Base-by-base conservation (phyloP, 2,888 invertebrate genomes). In the Entomobrya multifasciata region DNA sequence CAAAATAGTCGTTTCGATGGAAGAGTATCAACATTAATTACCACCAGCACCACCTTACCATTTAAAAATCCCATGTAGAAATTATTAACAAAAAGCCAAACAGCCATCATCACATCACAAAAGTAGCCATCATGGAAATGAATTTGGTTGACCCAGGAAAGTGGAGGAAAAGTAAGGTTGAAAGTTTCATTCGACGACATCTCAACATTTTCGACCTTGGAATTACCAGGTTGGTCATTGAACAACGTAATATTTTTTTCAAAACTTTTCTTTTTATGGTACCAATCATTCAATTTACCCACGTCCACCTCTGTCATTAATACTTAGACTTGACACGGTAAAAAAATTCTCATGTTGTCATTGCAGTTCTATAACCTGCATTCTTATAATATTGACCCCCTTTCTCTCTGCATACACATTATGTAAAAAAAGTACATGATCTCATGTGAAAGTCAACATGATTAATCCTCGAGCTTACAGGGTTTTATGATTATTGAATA, bases 161-260 rank as follows among this genome's bases (percentile, higher is more conserved):
- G 67, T 88, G 89, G 88, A 81, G 90, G 79, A 89, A 88, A 49
- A 90, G 87, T 67, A 91, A 89, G 62, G 86, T 91, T 83, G 91
- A 91, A 30, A 90, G 88, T 79, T 91, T 91, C 87, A 88, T 91
- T 22, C 72, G 89, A 41, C 87, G 90, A 77, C 89, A 89, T 62
- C 82, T 89, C 41, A 79, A 77, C 49, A 74, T 82, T n/a, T 72
- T 86, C 52, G 88, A 89, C 74, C 79, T 86, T 74, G 89, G 89
- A 70, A 67, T 88, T 57, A 77, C 90, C 47, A 90, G 91, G 91
- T 90, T 70, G n/a, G n/a, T n/a, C n/a, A n/a, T n/a, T n/a, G n/a
- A n/a, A n/a, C n/a, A n/a, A n/a, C n/a, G n/a, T n/a, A n/a, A n/a
- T n/a, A 36, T 20, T 41, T 22, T 22, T 47, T 52, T 72, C 13